A percentile compares a stretch with the other conserved stretches of the same genome.
Conservation (phyloP, 2,888 invertebrate species). For the Hofmannophila pseudospretella region DNA sequence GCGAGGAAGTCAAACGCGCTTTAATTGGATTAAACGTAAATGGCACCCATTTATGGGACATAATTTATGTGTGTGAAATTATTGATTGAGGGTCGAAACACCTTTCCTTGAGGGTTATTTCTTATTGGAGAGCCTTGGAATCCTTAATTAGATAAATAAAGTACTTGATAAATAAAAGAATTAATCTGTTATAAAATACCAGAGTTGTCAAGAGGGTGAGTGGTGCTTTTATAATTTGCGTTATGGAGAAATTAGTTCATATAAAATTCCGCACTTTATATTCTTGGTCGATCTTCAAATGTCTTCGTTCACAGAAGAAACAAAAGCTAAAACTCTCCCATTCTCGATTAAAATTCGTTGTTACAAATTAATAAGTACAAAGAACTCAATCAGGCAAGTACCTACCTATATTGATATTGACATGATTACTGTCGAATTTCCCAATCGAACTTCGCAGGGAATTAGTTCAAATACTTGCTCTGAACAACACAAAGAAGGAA, state of each 20-base stretch:
- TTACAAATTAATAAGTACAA: slow-evolving; percentile 29
- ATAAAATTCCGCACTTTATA: too few relatives aligned
- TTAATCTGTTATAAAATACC: too few relatives aligned
- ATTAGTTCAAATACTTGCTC: slow-evolving; percentile 2
- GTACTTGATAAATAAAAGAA: too few relatives aligned
- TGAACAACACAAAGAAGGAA: slow-evolving; percentile 11
- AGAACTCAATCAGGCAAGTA: slow-evolving; percentile 24
- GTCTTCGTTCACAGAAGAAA: too few relatives aligned
- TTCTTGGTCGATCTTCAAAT: too few relatives aligned
- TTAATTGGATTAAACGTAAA: slow-evolving; percentile 25
- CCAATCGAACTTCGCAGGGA: background rate
- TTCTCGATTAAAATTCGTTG: slow-evolving; percentile 17
- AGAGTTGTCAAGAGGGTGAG: too few relatives aligned
- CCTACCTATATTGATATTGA: slow-evolving; percentile 20
- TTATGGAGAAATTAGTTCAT: too few relatives aligned
- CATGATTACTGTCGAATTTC: background rate
- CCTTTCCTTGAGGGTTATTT: background rate
- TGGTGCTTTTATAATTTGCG: too few relatives aligned
- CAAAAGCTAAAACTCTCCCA: slow-evolving; percentile 19
- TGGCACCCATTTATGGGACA: slow-evolving; percentile 7
- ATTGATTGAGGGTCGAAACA: background rate
- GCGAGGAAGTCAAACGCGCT: slow-evolving; percentile 21
- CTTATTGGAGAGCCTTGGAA: too few relatives aligned
- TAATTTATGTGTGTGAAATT: slow-evolving; percentile 2
- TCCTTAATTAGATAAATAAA: too few relatives aligned